Percentiles rank a stretch among this genome's conserved stretches.
Evolutionary conservation across 2,888 invertebrate species (phyloP).

Genomic region (Mythimna lalbum): DNA sequence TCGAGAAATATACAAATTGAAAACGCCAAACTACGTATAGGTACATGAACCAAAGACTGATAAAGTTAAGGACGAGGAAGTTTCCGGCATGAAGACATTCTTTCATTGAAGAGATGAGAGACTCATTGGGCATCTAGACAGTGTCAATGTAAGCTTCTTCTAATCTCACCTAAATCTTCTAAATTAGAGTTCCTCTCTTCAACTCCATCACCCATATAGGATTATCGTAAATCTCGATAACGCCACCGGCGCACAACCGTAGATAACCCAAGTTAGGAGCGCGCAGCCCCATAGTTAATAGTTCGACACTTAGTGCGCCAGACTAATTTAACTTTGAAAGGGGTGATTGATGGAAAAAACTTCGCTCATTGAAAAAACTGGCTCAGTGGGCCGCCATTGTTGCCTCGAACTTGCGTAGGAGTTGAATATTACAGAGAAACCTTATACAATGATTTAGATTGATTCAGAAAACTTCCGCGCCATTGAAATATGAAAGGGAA

Average conservation of each 20-base stretch:
- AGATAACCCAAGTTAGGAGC: neutral
- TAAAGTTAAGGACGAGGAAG: no score
- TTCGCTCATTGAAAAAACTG: conserved; percentile 60
- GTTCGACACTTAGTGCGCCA: conserved; percentile 59
- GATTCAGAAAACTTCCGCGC: conserved; percentile 34
- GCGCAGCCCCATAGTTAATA: conserved; percentile 52
- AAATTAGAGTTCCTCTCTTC: neutral
- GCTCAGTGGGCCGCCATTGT: conserved; percentile 47
- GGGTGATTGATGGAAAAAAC: conserved; percentile 65
- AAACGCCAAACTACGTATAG: neutral
- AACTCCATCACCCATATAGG: neutral
- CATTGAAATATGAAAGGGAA: neutral
- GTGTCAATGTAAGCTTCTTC: neutral
- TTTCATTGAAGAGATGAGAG: neutral
- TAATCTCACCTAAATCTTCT: neutral
- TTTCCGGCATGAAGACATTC: neutral
- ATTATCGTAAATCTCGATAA: conserved; percentile 35
- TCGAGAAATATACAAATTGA: neutral
- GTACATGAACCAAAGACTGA: no score
- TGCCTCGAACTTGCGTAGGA: conserved; percentile 49
- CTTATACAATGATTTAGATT: conserved; percentile 48
- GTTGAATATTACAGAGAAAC: conserved; percentile 50
- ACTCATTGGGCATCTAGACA: neutral
- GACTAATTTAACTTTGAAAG: conserved; percentile 66
- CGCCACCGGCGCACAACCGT: conserved; percentile 1